Evolutionary conservation across 2,888 invertebrate species (phyloP).

Genomic region (Choreutis nemorana): DNA sequence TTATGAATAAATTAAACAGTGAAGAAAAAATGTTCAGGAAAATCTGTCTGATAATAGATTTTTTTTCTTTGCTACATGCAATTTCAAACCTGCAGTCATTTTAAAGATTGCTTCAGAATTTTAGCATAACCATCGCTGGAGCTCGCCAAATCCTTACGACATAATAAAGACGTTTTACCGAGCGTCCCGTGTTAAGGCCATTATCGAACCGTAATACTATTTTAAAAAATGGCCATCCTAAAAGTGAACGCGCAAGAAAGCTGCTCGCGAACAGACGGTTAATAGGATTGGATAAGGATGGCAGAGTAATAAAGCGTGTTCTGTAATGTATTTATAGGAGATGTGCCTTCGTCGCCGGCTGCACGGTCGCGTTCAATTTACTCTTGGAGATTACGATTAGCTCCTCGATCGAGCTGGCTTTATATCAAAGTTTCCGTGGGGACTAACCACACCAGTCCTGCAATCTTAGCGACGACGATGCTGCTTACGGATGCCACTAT

Average conservation of each 20-base stretch:
- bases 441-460: neutral
- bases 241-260: slow-evolving; percentile 41
- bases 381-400: slow-evolving; percentile 41
- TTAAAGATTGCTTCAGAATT: no score
- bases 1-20: no score
- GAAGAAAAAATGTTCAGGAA: no score
- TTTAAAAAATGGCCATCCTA: slow-evolving; percentile 55
- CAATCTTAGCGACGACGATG: slow-evolving; percentile 1
- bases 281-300: slow-evolving; percentile 63
- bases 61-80: no score
- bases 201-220: slow-evolving; percentile 59
- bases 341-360: slow-evolving; percentile 31
- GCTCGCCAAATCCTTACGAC: slow-evolving; percentile 37
- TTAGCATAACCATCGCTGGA: slow-evolving; percentile 56
- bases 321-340: slow-evolving; percentile 59
- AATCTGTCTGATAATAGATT: no score
- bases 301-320: slow-evolving; percentile 63
- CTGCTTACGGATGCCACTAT: no score
- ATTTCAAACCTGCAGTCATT: no score
- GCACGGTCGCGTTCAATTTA: slow-evolving; percentile 45
- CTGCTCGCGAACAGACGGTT: slow-evolving; percentile 49
- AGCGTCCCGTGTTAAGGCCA: slow-evolving; percentile 45
- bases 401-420: slow-evolving; percentile 24
- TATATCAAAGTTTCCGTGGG: slow-evolving; percentile 18
- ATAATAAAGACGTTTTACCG: slow-evolving; percentile 46